These are phyloP conservation scores for Empidonax traillii DNA, from an alignment of 2,113 vertebrate genomes.

Conservation along the genomic window DNA sequence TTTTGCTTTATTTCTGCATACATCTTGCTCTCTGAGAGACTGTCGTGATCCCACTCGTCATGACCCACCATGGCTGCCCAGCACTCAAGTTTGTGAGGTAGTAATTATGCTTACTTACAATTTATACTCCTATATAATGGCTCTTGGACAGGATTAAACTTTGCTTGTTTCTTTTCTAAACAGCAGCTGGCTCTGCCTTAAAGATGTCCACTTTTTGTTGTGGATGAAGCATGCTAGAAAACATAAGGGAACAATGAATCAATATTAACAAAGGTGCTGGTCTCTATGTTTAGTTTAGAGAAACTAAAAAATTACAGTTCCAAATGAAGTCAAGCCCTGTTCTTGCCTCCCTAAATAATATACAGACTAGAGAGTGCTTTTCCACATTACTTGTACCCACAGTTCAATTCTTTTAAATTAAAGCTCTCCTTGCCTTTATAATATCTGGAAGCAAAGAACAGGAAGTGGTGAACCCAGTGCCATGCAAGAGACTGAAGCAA, in stretches of 20 bases:
- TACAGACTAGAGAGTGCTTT: not conserved
- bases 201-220: not conserved
- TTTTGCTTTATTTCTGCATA: not conserved
- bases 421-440: not conserved
- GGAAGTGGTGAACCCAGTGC: accelerated
- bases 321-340: not conserved
- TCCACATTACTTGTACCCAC: not conserved
- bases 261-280: accelerated
- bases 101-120: not conserved
- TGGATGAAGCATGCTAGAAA: not conserved
- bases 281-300: not conserved
- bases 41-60: not conserved
- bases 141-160: not conserved
- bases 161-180: not conserved
- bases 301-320: not conserved
- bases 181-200: not conserved
- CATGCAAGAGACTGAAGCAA: not conserved
- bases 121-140: not conserved
- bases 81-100: not conserved
- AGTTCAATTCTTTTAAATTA: not conserved
- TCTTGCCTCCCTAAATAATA: not conserved
- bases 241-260: not conserved
- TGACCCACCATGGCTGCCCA: not conserved
- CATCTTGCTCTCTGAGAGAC: not conserved
- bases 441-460: not conserved